Evolutionary conservation across 2,888 invertebrate species (phyloP).

Genomic region (Apamea crenata): DNA sequence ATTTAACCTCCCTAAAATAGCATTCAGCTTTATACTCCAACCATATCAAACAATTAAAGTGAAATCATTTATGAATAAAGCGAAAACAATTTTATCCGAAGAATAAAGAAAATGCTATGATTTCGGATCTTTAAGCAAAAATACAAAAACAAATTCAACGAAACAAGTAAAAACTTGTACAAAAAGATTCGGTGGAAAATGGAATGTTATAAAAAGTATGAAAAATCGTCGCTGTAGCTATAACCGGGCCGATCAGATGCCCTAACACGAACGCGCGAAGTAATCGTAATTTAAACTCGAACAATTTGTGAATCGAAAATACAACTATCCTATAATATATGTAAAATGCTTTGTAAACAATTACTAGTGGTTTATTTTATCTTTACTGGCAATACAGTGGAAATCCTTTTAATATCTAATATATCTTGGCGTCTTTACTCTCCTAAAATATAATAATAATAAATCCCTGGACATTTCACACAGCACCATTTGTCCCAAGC

Average conservation of each 20-base stretch:
- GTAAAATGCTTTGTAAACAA: too few species aligned
- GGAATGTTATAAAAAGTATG: constrained; percentile 56
- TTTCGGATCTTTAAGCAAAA: not conserved
- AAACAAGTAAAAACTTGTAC: constrained; percentile 7
- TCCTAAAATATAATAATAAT: too few species aligned
- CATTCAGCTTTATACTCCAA: not conserved
- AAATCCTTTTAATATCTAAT: too few species aligned
- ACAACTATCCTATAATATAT: too few species aligned
- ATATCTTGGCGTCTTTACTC: too few species aligned
- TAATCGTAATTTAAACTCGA: not conserved
- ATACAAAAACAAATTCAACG: constrained; percentile 8
- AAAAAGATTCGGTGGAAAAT: constrained; percentile 34
- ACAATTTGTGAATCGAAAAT: not conserved
- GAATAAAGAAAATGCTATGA: not conserved
- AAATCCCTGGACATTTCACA: too few species aligned
- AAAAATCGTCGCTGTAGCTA: constrained; percentile 54
- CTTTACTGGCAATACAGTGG: too few species aligned
- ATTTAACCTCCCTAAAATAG: not conserved
- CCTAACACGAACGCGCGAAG: not conserved
- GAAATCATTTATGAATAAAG: not conserved
- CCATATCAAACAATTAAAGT: not conserved
- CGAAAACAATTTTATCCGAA: not conserved
- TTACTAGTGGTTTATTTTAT: too few species aligned
- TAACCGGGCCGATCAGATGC: constrained; percentile 55
- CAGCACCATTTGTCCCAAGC: too few species aligned